phyloP scores from a whole-genome alignment of 2,113 vertebrate genomes.

The Kobus ellipsiprymnus region DNA sequence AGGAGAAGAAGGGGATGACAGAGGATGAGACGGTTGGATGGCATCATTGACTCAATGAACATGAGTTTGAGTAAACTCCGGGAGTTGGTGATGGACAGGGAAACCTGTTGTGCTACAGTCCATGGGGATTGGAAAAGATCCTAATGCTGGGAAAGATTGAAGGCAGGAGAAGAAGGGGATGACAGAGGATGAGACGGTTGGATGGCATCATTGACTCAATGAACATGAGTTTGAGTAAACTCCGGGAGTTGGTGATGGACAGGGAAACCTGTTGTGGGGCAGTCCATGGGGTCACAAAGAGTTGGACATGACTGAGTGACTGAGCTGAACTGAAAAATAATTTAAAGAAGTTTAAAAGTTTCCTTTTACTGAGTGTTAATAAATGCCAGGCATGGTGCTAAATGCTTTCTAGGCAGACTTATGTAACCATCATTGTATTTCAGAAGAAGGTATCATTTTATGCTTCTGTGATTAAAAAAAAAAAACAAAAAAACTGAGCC shows the following conservation, averaged over 20 bases:
- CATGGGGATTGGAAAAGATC: not conserved
- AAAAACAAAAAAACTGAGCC: not conserved
- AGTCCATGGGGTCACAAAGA: not conserved
- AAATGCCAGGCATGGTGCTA: not conserved
- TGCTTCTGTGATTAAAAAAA: not conserved
- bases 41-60: not conserved
- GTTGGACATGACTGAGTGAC: not conserved
- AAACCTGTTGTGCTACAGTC: not conserved
- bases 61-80: not conserved
- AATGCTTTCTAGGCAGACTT: not conserved
- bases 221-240: not conserved
- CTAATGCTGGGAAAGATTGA: not conserved
- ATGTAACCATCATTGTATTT: not conserved
- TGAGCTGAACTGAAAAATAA: not conserved
- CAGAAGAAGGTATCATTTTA: not conserved
- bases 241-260: not conserved
- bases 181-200: fast-evolving
- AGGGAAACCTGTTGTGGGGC: not conserved
- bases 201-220: not conserved
- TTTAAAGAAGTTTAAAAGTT: not conserved
- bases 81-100: not conserved
- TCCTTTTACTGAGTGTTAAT: not conserved
- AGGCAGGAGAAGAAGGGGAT: not conserved
- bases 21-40: fast-evolving
- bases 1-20: not conserved